Percentiles rank a stretch among this genome's conserved stretches.
These are phyloP conservation scores for Cheiracanthium punctorium DNA, from an alignment of 2,888 invertebrate genomes.

Conservation along the genomic window DNA sequence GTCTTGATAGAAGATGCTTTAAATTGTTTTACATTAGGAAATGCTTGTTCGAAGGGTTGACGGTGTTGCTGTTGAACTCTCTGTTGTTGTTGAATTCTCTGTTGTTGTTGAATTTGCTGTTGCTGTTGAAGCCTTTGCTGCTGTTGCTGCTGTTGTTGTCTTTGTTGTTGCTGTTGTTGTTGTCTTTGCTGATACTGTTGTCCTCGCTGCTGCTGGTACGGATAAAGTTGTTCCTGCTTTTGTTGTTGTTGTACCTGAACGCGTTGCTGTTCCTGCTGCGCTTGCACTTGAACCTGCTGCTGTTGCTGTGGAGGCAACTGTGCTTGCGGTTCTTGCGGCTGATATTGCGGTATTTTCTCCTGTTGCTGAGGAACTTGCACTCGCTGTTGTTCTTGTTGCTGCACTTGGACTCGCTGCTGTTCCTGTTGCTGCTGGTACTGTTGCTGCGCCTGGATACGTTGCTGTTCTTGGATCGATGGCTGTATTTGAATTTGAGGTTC, in stretches of 20 bases:
- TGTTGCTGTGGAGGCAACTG: constrained; percentile 15
- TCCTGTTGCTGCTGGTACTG: constrained; percentile 14
- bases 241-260: not conserved
- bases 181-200: not conserved
- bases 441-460: not conserved
- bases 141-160: not conserved
- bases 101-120: not conserved
- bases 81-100: not conserved
- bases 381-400: constrained; percentile 24
- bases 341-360: not conserved
- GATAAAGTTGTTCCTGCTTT: not conserved
- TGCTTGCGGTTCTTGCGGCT: not conserved
- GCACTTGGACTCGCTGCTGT: not conserved
- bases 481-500: not conserved
- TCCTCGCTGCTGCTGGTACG: not conserved
- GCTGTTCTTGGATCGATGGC: not conserved
- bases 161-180: constrained; percentile 2
- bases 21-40: constrained; percentile 33
- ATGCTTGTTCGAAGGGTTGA: constrained; percentile 11
- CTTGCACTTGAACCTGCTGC: not conserved
- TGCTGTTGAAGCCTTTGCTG: not conserved
- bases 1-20: constrained; percentile 45
- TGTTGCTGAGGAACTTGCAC: not conserved
- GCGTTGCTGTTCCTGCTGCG: constrained; percentile 22
- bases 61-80: not conserved